A percentile compares a stretch with the other conserved stretches of the same genome.
phyloP scores from a whole-genome alignment of 2,797 vertebrate species.

The Cebuella pygmaea region DNA sequence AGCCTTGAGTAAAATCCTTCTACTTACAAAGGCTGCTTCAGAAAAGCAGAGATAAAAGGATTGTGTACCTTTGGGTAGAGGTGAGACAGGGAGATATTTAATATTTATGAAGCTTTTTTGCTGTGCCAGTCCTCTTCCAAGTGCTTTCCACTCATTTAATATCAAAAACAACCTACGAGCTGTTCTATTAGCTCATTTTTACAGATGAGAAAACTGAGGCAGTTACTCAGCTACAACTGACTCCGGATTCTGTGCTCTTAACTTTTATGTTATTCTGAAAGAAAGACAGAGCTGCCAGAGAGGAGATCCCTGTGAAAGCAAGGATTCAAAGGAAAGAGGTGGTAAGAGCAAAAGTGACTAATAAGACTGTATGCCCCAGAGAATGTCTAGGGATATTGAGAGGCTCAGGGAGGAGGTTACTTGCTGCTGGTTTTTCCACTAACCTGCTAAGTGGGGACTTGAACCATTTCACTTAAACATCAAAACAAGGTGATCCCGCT shows the following conservation, averaged over 20 bases:
- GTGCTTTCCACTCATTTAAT: not conserved
- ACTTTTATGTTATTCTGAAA: not conserved
- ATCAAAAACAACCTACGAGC: not conserved
- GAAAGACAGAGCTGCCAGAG: not conserved
- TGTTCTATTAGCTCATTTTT: not conserved
- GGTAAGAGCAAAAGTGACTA: not conserved
- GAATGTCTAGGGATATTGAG: not conserved
- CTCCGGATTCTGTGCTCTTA: not conserved
- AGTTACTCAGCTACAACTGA: not conserved
- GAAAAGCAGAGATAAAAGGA: not conserved
- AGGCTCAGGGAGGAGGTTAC: not conserved
- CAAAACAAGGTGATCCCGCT: not conserved
- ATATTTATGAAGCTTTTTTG: not conserved
- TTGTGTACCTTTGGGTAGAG: not conserved
- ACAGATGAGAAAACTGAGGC: not conserved
- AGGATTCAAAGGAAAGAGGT: not conserved
- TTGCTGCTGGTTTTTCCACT: not conserved
- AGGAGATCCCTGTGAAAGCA: not conserved
- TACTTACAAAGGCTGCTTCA: not conserved
- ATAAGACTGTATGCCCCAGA: not conserved
- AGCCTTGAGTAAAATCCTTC: not conserved
- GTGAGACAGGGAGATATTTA: too few relatives aligned
- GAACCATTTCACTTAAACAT: not conserved
- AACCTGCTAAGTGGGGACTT: not conserved
- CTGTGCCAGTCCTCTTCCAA: not conserved